These are phyloP conservation scores for Mormyrops attenuatus DNA, from an alignment of 2,797 vertebrate species.

Conservation along the genomic window DNA sequence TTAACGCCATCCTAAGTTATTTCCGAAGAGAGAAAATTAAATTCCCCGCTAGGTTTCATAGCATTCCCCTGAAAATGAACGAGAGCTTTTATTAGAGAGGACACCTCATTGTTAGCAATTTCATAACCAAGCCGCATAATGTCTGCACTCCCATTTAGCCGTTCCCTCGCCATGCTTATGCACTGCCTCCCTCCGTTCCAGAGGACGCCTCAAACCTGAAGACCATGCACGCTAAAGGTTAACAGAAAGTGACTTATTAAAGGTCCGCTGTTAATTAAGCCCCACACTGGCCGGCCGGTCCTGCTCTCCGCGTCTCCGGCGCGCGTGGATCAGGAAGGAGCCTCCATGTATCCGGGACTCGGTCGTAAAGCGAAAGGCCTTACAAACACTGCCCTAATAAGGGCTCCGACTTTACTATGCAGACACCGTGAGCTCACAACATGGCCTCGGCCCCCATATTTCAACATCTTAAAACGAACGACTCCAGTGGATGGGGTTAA, in stretches of 20 bases:
- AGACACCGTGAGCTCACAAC: background rate
- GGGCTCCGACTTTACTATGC: no score
- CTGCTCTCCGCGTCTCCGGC: background rate
- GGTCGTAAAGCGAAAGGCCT: background rate
- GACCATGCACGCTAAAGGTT: conserved; percentile 81
- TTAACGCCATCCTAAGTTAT: conserved; percentile 50
- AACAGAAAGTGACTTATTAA: conserved; percentile 73
- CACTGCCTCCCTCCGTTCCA: conserved; percentile 78
- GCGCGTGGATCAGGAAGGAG: background rate
- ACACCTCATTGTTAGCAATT: conserved; percentile 77
- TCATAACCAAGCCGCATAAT: conserved; percentile 68
- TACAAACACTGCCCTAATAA: background rate
- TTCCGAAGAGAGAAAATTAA: conserved; percentile 68
- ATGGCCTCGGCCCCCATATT: background rate
- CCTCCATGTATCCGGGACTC: background rate
- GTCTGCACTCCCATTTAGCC: conserved; percentile 56
- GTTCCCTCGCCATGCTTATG: conserved; percentile 48
- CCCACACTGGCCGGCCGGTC: background rate
- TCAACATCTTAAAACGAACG: background rate
- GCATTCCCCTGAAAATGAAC: conserved; percentile 68
- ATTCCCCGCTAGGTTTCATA: conserved; percentile 61
- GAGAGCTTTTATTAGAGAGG: conserved; percentile 69
- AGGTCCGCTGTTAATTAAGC: background rate
- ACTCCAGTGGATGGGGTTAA: background rate
- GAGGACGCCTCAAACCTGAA: conserved; percentile 57